phyloP scores from a whole-genome alignment of 1,140 invertebrate species.

The Lepeophtheirus salmonis region DNA sequence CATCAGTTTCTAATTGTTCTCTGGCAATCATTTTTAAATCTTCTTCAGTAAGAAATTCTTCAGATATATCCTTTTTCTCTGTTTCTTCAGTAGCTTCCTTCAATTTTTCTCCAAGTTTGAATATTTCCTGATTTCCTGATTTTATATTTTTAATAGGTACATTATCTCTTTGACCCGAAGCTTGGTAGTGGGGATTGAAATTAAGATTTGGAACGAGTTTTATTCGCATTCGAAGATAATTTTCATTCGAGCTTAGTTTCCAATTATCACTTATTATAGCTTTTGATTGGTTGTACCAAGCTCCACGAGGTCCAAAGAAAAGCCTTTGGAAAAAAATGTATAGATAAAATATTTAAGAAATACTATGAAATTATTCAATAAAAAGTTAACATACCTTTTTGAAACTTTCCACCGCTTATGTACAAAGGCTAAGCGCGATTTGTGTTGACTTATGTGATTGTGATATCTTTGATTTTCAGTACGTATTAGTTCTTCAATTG shows the following conservation, averaged over 20 bases:
- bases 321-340: no score
- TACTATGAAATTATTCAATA: no score
- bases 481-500: constrained; percentile 31
- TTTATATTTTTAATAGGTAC: constrained; percentile 19
- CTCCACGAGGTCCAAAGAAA: constrained; percentile 36
- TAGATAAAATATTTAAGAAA: no score
- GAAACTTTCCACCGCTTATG: constrained; percentile 35
- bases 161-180: constrained; percentile 42
- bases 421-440: constrained; percentile 32
- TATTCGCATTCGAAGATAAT: constrained; percentile 40
- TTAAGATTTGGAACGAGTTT: constrained; percentile 37
- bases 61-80: constrained; percentile 22
- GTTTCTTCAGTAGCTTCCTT: constrained; percentile 20
- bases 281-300: constrained; percentile 33
- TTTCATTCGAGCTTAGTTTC: constrained; percentile 43
- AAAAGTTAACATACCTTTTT: no score
- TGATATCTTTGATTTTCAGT: constrained; percentile 35
- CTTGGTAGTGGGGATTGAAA: constrained; percentile 40
- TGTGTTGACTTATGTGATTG: constrained; percentile 30
- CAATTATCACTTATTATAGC: constrained; percentile 28
- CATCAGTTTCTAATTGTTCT: constrained; percentile 18
- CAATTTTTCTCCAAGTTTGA: constrained; percentile 20
- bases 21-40: constrained; percentile 19
- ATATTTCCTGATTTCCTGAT: constrained; percentile 8
- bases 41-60: constrained; percentile 20